These are phyloP conservation scores for Phaethon lepturus DNA, from an alignment of 2,113 vertebrate genomes.

Conservation along the genomic window DNA sequence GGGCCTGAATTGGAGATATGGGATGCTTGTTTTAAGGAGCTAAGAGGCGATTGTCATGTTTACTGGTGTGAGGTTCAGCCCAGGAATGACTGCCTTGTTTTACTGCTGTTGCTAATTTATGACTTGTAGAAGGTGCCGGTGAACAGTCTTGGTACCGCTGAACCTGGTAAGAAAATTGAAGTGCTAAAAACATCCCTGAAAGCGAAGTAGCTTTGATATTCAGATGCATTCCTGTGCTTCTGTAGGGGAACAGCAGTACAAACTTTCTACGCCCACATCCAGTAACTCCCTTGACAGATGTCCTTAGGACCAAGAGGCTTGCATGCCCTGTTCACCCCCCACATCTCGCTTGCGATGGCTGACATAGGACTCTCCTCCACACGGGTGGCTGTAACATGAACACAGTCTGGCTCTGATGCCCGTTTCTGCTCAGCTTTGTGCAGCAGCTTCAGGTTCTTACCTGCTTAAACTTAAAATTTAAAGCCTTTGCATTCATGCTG, in stretches of 20 bases:
- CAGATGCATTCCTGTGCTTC: background rate
- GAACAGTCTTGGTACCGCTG: background rate
- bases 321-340: fast-evolving
- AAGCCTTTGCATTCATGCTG: background rate
- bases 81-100: background rate
- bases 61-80: background rate
- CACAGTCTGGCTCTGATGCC: background rate
- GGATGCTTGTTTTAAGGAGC: background rate
- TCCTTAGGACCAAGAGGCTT: background rate
- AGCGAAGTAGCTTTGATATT: background rate
- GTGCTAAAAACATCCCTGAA: background rate
- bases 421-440: background rate
- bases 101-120: background rate
- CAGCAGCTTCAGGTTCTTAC: background rate
- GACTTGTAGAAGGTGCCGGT: background rate
- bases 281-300: background rate
- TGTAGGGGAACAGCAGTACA: background rate
- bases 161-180: background rate
- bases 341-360: background rate
- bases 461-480: background rate
- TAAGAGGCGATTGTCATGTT: background rate
- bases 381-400: fast-evolving
- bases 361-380: too few relatives aligned
- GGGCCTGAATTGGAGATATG: background rate
- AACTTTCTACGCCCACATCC: background rate